Evolutionary conservation across 1,140 invertebrate genomes (phyloP), one percentile per base, ranked within the genome.

Genomic region (Tetramorium simillimum): DNA sequence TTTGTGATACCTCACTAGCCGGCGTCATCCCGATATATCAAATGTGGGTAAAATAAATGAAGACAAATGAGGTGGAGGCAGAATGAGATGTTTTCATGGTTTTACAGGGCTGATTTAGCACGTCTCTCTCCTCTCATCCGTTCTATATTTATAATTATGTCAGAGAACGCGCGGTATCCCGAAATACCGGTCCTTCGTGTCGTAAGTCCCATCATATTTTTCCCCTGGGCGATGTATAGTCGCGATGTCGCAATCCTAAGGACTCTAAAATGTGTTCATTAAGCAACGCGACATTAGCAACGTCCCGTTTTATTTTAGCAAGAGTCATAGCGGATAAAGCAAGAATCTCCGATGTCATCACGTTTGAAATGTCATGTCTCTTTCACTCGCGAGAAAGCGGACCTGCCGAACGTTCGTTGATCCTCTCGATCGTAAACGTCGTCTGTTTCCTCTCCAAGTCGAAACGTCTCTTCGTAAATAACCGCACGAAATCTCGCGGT

Each of bases 121-220:
- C 86, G 85, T 81, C 63, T 81, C 46, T 92, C 88, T 88, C 77
- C 88, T 88, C 77, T 70, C 76, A 69, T 16, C 91, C 60, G 87
- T 91, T 90, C 92, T 94, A 93, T 93, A 94, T 94, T 92, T 93
- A 86, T 88, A 90, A 88, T 88, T 90, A 90, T 90, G 81, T 88
- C 88, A 90, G 84, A 91, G 89, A 78, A 53, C 85, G 49, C 16
- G n/a, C 40, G 21, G 24, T 51, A n/a, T 58, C 73, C 70, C 58
- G 70, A 86, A 89, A 90, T 89, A 89, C 10, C 33, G 77, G 67
- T 33, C 18, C 37, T 18, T 62, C 37, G 43, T 78, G 51, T 75
- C 21, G 67, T 28, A 51, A 53, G 12, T 33, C 16, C 53, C 63
- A 24, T 28, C 18, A 33, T 62, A 60, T 56, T 85, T 87, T 60